Conservation (phyloP, 2,888 invertebrate genomes). For the Drosophila melanocephala region DNA sequence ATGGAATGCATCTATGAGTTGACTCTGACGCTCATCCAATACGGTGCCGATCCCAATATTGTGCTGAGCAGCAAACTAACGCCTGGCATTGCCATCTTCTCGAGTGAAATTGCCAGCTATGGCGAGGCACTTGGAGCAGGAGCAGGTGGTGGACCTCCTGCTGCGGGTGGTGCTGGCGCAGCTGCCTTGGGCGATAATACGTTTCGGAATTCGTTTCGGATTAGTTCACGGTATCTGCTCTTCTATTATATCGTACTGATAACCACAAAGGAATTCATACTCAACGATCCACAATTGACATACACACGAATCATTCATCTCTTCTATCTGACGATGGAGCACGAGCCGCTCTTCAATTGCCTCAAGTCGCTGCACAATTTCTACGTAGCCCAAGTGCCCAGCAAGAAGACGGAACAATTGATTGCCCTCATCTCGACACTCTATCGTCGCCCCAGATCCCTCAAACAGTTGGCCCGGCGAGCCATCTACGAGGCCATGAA, state of each 20-base stretch:
- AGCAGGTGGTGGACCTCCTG: conserved; percentile 9
- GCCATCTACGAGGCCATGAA: conserved; percentile 89
- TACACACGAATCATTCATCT: conserved; percentile 89
- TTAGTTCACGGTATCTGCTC: conserved; percentile 87
- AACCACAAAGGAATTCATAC: conserved; percentile 88
- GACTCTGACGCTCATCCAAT: conserved; percentile 90
- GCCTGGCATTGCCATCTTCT: conserved; percentile 84
- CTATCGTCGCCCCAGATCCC: conserved; percentile 88
- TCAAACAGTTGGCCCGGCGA: conserved; percentile 91
- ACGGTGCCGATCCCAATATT: conserved; percentile 91
- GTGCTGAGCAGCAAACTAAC: conserved; percentile 86
- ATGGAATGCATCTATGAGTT: conserved; percentile 90
- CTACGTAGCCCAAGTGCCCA: conserved; percentile 88
- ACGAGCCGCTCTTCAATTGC: conserved; percentile 89
- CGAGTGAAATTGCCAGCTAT: conserved; percentile 85
- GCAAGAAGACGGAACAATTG: conserved; percentile 88
- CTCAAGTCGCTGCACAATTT: conserved; percentile 89
- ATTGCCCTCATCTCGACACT: conserved; percentile 88
- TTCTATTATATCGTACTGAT: conserved; percentile 91
- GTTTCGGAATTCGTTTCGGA: conserved; percentile 85
- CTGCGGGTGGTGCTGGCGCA: conserved; percentile 42
- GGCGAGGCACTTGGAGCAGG: conserved; percentile 79
- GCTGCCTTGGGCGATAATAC: conserved; percentile 75
- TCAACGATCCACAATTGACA: conserved; percentile 88
- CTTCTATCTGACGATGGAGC: conserved; percentile 89